Percentiles rank a stretch among this genome's conserved stretches.
phyloP scores from a whole-genome alignment of 2,888 invertebrate species.

The Pandemis heparana region DNA sequence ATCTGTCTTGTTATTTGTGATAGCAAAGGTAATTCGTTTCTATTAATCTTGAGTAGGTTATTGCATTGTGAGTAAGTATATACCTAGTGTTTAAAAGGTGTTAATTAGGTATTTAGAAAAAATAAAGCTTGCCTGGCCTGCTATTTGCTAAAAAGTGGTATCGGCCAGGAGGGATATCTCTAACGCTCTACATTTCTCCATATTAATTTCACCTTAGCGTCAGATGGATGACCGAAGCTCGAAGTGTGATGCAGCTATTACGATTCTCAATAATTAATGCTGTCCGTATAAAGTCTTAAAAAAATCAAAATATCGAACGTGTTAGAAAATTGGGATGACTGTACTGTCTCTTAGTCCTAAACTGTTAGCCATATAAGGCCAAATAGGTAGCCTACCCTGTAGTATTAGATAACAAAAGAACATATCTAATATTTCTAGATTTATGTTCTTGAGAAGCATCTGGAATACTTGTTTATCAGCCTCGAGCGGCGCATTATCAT shows the following conservation, averaged over 20 bases:
- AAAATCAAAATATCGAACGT: not conserved
- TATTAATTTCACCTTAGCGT: not conserved
- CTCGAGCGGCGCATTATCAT: constrained; percentile 31
- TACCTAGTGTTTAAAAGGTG: not conserved
- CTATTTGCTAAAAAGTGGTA: no score
- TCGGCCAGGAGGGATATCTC: not conserved
- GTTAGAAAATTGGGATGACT: no score
- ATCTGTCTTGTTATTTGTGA: not conserved
- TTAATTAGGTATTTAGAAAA: not conserved
- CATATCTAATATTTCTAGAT: not conserved
- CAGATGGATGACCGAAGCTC: not conserved
- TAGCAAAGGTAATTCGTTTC: not conserved
- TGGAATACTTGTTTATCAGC: constrained; percentile 23
- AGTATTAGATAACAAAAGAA: not conserved
- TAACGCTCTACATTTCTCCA: not conserved
- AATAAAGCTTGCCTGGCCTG: not conserved
- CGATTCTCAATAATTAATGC: not conserved
- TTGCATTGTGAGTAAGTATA: not conserved
- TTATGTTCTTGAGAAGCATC: constrained; percentile 21
- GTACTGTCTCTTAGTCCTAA: no score
- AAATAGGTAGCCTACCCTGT: no score
- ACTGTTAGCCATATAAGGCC: no score
- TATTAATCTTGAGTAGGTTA: not conserved
- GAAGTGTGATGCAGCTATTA: not conserved
- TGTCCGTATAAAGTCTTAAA: not conserved